Percentiles rank a stretch among this genome's conserved stretches.
Conservation (phyloP, 2,113 vertebrate species). For the Xiphophorus hellerii region DNA sequence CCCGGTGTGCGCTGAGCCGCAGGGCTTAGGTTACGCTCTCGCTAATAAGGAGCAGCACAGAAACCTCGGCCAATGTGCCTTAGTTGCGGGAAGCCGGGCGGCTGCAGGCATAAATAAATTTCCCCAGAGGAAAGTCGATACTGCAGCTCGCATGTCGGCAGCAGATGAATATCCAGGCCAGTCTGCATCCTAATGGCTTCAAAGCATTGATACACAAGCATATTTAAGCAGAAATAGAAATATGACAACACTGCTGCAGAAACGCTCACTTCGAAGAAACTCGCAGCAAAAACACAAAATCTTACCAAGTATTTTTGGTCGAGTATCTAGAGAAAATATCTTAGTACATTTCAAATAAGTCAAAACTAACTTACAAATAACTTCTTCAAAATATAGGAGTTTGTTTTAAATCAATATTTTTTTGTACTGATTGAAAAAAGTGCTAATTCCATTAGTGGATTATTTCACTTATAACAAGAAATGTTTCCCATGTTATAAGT, state of each 20-base stretch:
- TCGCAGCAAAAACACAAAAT: not conserved
- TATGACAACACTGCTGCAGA: not conserved
- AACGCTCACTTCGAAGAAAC: not conserved
- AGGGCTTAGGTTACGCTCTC: slow-evolving; percentile 50
- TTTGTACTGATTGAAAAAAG: too few species aligned
- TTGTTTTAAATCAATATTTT: too few species aligned
- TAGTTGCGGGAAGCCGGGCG: slow-evolving; percentile 73
- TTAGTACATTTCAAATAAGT: too few species aligned
- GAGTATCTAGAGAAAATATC: too few species aligned
- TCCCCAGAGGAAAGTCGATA: slow-evolving; percentile 76
- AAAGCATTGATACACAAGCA: slow-evolving; percentile 30
- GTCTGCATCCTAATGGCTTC: slow-evolving; percentile 59
- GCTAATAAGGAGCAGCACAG: slow-evolving; percentile 45
- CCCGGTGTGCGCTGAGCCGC: slow-evolving; percentile 1
- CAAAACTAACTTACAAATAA: too few species aligned
- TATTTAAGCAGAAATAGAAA: slow-evolving; percentile 5
- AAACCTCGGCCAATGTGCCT: slow-evolving; percentile 59
- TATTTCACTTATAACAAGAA: too few species aligned
- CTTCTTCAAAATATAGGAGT: too few species aligned
- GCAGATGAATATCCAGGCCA: slow-evolving; percentile 64
- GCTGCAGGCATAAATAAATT: slow-evolving; percentile 71
- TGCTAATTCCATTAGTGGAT: too few species aligned
- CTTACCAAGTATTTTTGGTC: too few species aligned
- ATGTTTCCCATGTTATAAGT: too few species aligned
- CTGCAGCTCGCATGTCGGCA: slow-evolving; percentile 68